Percentiles rank a stretch among this genome's conserved stretches.
Conservation (phyloP, 2,888 invertebrate species). For the Euplagia quadripunctaria region DNA sequence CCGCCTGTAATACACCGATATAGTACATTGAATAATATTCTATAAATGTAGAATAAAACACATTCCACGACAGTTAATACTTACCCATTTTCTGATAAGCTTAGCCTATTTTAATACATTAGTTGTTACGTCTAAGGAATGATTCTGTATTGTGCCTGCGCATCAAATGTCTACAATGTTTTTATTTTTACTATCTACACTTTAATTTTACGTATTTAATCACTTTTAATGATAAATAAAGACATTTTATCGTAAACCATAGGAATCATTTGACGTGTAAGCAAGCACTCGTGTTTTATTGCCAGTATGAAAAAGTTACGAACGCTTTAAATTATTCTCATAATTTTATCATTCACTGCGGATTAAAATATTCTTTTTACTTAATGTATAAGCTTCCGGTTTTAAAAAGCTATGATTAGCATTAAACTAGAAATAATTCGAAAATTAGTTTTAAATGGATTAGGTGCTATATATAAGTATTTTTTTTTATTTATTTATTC, state of each 20-base stretch:
- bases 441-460: neutral
- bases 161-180: slow-evolving; percentile 57
- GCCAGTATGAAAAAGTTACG: slow-evolving; percentile 49
- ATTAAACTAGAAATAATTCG: neutral
- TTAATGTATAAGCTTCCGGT: neutral
- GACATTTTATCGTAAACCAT: slow-evolving; percentile 68
- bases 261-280: slow-evolving; percentile 77
- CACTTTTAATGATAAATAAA: slow-evolving; percentile 61
- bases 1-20: slow-evolving; percentile 90
- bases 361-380: neutral
- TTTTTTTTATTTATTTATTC: too few species aligned
- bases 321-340: neutral
- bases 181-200: slow-evolving; percentile 54
- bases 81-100: slow-evolving; percentile 82
- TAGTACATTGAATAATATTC: slow-evolving; percentile 29
- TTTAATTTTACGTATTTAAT: slow-evolving; percentile 48
- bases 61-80: slow-evolving; percentile 59
- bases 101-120: slow-evolving; percentile 77
- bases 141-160: slow-evolving; percentile 54
- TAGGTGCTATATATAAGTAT: neutral
- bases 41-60: slow-evolving; percentile 42
- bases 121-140: slow-evolving; percentile 72
- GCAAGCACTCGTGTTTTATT: slow-evolving; percentile 61
- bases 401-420: neutral
- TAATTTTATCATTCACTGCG: slow-evolving; percentile 2